Evolutionary conservation across 2,888 invertebrate species (phyloP), one percentile per base, ranked within the genome.

Genomic region (Silvanus unidentatus): DNA sequence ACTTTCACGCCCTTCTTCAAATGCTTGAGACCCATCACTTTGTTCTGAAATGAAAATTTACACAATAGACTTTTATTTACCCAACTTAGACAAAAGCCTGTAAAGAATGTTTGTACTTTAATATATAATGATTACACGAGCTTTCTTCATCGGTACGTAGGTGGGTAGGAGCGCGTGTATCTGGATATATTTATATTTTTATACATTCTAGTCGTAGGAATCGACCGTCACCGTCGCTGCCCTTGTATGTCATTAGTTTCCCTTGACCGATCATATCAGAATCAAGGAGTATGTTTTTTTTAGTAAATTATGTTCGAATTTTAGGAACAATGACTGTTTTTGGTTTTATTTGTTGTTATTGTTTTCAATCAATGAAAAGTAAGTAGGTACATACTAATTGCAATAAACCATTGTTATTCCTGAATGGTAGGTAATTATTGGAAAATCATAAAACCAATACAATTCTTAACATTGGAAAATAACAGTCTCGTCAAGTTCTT

Each of bases 1-100:
- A 45, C 74, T 77, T 63, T 72, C 64, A 52, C 65, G 57, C 50
- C 68, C 69, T 62, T 69, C 69, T 75, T 57, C 76, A 71, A 55
- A 76, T 72, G 77, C 78, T 77, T 79, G 78, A 73, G 77, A 76
- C 73, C 81, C 85, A 84, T 86, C 83, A 76, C 82, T 79, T 77
- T 83, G 86, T 76, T 87, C 86, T 86, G 75, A 43, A 71, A 72
- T 45, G 42, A 51, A 53, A 32, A 27, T 12, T n/a, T 22, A 30
- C 15, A 27, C 8, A 27, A 22, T 5, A 22, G 3, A 22, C 4
- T 22, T 22, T 3, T 8, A 22, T 5, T 5, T 22, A 8, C 3
- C 22, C 22, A 22, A 22, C 3, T n/a, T n/a, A 22, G 8, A 22
- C 22, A 22, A 22, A 5, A 22, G 22, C 8, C 22, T 22, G 3